Conservation (phyloP, 2,888 invertebrate genomes). For the Apoderus coryli region DNA sequence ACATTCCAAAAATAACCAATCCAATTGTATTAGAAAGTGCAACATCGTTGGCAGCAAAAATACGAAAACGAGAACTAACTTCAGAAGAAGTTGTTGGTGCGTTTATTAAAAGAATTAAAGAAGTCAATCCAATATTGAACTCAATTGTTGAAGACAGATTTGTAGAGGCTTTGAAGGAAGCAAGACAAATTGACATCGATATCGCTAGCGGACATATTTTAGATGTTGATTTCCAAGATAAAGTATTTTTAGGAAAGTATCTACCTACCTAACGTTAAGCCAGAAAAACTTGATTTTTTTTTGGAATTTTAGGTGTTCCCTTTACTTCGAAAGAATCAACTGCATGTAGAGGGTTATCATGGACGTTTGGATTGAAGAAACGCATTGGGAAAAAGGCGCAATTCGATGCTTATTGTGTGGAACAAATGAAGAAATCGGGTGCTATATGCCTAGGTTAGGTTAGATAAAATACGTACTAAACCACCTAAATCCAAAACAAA, state of each 20-base stretch:
- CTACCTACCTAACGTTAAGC: background rate
- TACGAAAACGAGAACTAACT: conserved; percentile 44
- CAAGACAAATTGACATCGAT: conserved; percentile 53
- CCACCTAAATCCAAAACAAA: no score
- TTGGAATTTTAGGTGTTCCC: conserved; percentile 53
- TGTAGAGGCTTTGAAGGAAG: conserved; percentile 62
- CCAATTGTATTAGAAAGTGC: conserved; percentile 47
- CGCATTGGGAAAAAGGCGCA: conserved; percentile 46
- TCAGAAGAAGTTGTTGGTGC: conserved; percentile 54
- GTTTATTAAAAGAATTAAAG: conserved; percentile 63
- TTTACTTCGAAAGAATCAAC: conserved; percentile 88
- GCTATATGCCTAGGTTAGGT: conserved; percentile 58
- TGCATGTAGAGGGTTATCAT: conserved; percentile 54
- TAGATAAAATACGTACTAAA: no score
- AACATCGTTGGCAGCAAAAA: conserved; percentile 48
- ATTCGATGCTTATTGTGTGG: conserved; percentile 68
- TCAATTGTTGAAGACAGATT: conserved; percentile 73
- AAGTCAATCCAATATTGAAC: conserved; percentile 61
- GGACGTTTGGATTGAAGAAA: conserved; percentile 49
- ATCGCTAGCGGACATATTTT: conserved; percentile 43
- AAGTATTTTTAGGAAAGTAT: conserved; percentile 57
- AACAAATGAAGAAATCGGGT: conserved; percentile 59
- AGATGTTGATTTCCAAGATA: conserved; percentile 47
- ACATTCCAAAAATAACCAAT: conserved; percentile 29
- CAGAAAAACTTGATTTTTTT: conserved; percentile 5